A percentile compares a stretch with the other conserved stretches of the same genome.
Conservation (phyloP, 2,888 invertebrate genomes). For the Papilio protenor region DNA sequence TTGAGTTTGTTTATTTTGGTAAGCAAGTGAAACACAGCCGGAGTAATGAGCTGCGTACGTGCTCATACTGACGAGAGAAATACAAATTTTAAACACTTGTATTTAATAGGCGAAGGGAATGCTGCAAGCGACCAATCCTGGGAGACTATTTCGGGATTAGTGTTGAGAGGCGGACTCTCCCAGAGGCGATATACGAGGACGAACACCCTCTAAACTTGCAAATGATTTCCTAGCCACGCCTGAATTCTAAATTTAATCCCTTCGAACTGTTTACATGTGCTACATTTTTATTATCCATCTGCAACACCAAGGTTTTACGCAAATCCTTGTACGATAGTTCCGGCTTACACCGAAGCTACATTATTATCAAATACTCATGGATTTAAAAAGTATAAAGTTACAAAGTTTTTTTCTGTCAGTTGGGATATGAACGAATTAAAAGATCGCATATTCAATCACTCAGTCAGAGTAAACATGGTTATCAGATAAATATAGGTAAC, state of each 20-base stretch:
- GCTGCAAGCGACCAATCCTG: conserved; percentile 71
- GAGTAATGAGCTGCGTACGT: conserved; percentile 23
- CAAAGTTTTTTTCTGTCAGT: neutral
- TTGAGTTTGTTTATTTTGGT: conserved; percentile 19
- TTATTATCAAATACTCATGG: neutral
- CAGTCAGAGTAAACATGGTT: conserved; percentile 8
- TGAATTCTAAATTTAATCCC: conserved; percentile 53
- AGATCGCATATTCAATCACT: neutral
- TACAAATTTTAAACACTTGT: conserved; percentile 52
- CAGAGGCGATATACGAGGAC: conserved; percentile 61
- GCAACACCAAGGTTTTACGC: conserved; percentile 33
- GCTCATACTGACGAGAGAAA: conserved; percentile 50
- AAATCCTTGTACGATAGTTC: neutral
- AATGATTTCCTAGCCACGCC: conserved; percentile 57
- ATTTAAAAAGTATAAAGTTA: neutral
- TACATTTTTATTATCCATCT: conserved; percentile 34
- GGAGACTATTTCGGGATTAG: conserved; percentile 68
- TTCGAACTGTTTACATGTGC: conserved; percentile 24
- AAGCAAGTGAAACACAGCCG: neutral
- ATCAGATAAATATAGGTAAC: neutral
- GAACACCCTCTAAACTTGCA: conserved; percentile 54
- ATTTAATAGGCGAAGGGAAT: conserved; percentile 71
- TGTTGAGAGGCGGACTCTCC: conserved; percentile 68
- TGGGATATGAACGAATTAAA: neutral
- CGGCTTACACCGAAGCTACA: neutral